Evolutionary conservation across 1,140 invertebrate genomes (phyloP), one percentile per base, ranked within the genome.

Genomic region (Archivesica marissinica): DNA sequence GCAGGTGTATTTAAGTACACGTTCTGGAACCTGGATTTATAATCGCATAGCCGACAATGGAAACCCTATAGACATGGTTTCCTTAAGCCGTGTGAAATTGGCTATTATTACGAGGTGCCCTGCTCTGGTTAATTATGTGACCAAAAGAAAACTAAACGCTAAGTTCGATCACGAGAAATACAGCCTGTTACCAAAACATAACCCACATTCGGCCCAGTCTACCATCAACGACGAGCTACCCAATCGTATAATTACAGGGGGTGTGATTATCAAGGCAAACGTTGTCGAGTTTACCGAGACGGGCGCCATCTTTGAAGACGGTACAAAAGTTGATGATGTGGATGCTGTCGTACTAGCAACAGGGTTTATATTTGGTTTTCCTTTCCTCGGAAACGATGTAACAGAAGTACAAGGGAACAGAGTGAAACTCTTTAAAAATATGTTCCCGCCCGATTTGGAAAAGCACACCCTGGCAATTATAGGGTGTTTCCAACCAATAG

Each of bases 401-500:
- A 72, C 92, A n/a, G 82, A 88, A 23, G 92, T 93, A 0, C 81
- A 90, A 75, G 80, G 93, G 4, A 93, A 93, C 85, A 54, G 80
- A 50, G 92, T 95, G 7, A 88, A 94, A 2, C 89, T 95, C 1
- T 95, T 93, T 89, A 95, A 94, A 80, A 93, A 92, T 83, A 91
- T 95, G 52, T 95, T 95, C 56, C 94, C 93, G 25, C 94, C 94
- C 1, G 80, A 92, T 39, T 80, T 93, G 3, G 76, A 89, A 30
- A 92, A 92, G 25, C 87, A 77, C 0, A 93, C 93, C 0, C 66
- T 95, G 47, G 93, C 94, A 25, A 88, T 95, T 1, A 95, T 95
- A 76, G 95, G 95, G 1, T 92, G 94, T 50, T 88, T 95, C 56
- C 95, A 95, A 88, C 94, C 95, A 41, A 85, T 95, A 17, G 95